A percentile compares a stretch with the other conserved stretches of the same genome.
Conservation (phyloP, 2,888 invertebrate species). For the Auanema sp. region DNA sequence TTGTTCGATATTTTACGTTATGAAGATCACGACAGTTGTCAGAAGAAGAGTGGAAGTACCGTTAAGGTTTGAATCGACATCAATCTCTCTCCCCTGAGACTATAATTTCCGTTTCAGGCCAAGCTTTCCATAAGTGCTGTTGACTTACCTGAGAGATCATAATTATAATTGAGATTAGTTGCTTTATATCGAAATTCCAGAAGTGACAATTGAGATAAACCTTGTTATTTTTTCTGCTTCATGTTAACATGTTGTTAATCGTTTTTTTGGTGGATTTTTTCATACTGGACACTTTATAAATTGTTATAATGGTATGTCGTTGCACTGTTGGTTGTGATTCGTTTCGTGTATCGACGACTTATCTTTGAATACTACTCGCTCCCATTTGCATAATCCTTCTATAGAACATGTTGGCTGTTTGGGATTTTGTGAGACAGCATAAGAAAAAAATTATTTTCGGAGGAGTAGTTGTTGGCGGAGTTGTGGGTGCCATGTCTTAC, state of each 20-base stretch:
- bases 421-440: slow-evolving; percentile 51
- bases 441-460: slow-evolving; percentile 42
- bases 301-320: too few species aligned
- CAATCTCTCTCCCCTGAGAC: not conserved
- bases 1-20: slow-evolving; percentile 41
- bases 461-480: slow-evolving; percentile 33
- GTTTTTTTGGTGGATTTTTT: not conserved
- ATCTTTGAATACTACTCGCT: not conserved
- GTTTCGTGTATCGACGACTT: too few species aligned
- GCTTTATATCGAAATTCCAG: not conserved
- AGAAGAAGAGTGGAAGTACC: slow-evolving; percentile 41
- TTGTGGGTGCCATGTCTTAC: slow-evolving; percentile 8
- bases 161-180: not conserved
- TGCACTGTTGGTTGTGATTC: too few species aligned
- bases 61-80: slow-evolving; percentile 30
- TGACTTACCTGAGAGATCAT: slow-evolving; percentile 18
- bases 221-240: not conserved
- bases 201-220: too few species aligned
- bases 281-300: too few species aligned
- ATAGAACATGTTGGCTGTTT: slow-evolving; percentile 36
- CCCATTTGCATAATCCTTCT: not conserved
- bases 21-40: slow-evolving; percentile 48
- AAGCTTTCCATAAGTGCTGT: slow-evolving; percentile 18
- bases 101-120: slow-evolving; percentile 11
- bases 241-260: slow-evolving; percentile 1